Evolutionary conservation across 2,113 vertebrate species (phyloP), one percentile per base, ranked within the genome.

Genomic region (Ploceus nigricollis): DNA sequence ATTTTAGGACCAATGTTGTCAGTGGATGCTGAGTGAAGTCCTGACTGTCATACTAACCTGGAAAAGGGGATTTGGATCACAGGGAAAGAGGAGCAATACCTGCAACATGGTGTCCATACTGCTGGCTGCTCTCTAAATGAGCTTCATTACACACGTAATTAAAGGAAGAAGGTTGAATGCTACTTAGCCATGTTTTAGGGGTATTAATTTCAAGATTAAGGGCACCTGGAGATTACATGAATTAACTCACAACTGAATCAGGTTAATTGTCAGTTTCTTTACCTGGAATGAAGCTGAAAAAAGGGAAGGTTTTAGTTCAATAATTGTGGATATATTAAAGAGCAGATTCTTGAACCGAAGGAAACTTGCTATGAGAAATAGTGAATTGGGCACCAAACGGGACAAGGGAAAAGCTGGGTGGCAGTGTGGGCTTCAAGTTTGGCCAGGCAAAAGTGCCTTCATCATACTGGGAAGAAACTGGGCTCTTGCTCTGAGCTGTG

Each of bases 251-350:
- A 71, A n/a, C 51, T 0, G 0, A 96, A 95, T 88, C 88, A 93
- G 84, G 87, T 96, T 90, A 96, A 95, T 92, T 96, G 90, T 94
- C 8, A 78, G 89, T 94, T 97, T 80, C 88, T 93, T 90, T 44
- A 93, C 85, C 50, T 75, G 42, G 47, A 93, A 54, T 83, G 47
- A 87, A 70, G 51, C 42, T 89, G 82, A 35, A 50, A 71, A 70
- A 83, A 14, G 9, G 23, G 39, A 66, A 89, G 50, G 9, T 19
- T 94, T 94, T 45, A 21, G 31, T 92, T 69, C 50, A 24, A 0
- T 65, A 82, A 24, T 31, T 19, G 35, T 33, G 39, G 60, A 8
- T 48, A 17, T 54, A 33, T 79, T 57, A 39, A 57, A 76, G 37
- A 76, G 18, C 40, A 53, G 48, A 35, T 37, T 68, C 48, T 35